Evolutionary conservation across 2,888 invertebrate species (phyloP), one percentile per base, ranked within the genome.

Genomic region (Muschampia plurimacula): DNA sequence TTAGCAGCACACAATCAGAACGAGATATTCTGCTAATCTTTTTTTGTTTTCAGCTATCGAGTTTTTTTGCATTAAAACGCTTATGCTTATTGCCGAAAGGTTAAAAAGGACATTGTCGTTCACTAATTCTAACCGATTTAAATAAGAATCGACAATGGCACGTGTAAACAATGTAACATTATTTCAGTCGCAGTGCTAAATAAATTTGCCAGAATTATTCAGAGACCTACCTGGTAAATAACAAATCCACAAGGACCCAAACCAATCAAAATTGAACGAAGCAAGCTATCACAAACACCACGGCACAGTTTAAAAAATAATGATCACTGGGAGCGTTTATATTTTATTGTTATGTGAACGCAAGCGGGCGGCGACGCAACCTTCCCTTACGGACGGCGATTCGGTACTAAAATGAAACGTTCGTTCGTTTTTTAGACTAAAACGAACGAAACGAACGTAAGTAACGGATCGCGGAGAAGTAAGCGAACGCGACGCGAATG

Each of bases 221-320:
- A 32, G 28, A 15, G n/a, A 69, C 68, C 7, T 72, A 72, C 72
- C 72, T 72, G 62, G 60, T 49, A 62, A 49, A 66, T 62, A 67
- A 41, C 66, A 72, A 69, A 72, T 67, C 71, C 66, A 72, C 60
- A 67, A 52, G 65, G 49, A 62, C 57, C 44, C 22, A 32, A 67
- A 69, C 4, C 28, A 65, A 72, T 2, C 22, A 55, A 10, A 55
- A 28, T 55, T 55, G 22, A 13, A 55, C 55, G 55, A 22, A 55
- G 55, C 22, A 28, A 55, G 55, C 60, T 67, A 75, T 66, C 63
- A 74, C 71, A 73, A 63, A 72, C 52, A 76, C 57, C 75, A 73
- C 67, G 60, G 79, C 83, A 83, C 86, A 83, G 79, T 81, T 52
- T 66, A 74, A 84, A 84, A 59, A 83, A 82, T 80, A 65, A 32